Evolutionary conservation across 2,888 invertebrate genomes (phyloP).

Genomic region (Ernsta delagoae): DNA sequence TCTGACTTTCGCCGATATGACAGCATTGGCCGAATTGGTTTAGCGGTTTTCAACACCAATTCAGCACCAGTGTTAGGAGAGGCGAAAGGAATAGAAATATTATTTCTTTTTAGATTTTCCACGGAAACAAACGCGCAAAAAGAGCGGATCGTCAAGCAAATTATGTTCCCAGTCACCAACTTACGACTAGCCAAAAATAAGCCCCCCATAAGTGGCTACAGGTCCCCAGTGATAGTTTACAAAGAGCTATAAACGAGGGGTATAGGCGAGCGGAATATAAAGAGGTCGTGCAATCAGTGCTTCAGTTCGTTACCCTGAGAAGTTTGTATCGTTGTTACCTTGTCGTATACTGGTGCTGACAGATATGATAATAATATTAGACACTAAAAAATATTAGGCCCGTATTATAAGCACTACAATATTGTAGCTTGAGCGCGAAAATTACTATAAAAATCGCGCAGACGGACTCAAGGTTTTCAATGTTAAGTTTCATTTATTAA

Average conservation of each 20-base stretch:
- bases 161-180: not conserved
- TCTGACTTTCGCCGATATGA: too few species aligned
- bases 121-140: not conserved
- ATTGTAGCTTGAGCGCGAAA: too few species aligned
- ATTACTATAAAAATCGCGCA: too few species aligned
- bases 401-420: too few species aligned
- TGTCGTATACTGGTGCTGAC: not conserved
- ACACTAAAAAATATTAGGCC: too few species aligned
- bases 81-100: too few species aligned
- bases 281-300: conserved; percentile 5
- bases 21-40: too few species aligned
- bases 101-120: too few species aligned
- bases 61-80: too few species aligned
- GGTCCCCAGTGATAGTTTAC: conserved; percentile 2
- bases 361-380: not conserved
- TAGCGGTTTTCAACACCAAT: too few species aligned
- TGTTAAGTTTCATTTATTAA: too few species aligned
- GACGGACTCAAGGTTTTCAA: too few species aligned
- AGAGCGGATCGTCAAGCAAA: not conserved
- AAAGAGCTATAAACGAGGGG: not conserved
- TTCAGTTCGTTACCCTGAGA: not conserved
- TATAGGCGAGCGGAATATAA: not conserved
- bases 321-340: not conserved
- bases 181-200: not conserved
- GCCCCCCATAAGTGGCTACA: not conserved